phyloP scores from a whole-genome alignment of 2,797 vertebrate species.

The Carcharodon carcharias region DNA sequence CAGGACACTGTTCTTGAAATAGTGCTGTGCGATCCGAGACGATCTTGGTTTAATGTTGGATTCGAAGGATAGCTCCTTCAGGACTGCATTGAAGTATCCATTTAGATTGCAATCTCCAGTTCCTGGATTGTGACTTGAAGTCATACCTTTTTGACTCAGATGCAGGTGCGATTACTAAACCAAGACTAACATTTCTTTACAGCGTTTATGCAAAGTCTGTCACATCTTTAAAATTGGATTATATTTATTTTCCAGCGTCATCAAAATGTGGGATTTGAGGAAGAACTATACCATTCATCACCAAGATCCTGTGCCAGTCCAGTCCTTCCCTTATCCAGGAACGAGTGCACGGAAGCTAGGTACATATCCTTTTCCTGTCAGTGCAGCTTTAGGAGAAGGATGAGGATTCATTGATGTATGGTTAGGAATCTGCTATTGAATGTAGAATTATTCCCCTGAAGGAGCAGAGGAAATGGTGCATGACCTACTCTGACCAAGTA shows the following conservation, averaged over 20 bases:
- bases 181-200: not conserved
- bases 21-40: not conserved
- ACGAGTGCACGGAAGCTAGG: slow-evolving; percentile 80
- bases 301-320: slow-evolving; percentile 72
- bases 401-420: not conserved
- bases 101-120: not conserved
- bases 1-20: too few relatives aligned
- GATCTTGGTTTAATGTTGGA: not conserved
- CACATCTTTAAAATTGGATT: not conserved
- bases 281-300: slow-evolving; percentile 75
- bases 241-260: slow-evolving; percentile 62
- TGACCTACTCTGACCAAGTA: not conserved
- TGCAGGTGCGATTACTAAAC: not conserved
- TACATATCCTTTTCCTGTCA: slow-evolving; percentile 49
- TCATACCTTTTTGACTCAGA: too few relatives aligned
- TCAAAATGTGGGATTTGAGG: slow-evolving; percentile 93
- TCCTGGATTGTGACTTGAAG: not conserved
- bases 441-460: slow-evolving; percentile 6
- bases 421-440: not conserved
- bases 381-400: not conserved
- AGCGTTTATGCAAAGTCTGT: not conserved
- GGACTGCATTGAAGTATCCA: not conserved
- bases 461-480: not conserved
- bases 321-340: slow-evolving; percentile 78
- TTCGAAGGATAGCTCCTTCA: not conserved